Percentiles rank a stretch among this genome's conserved stretches.
Conservation (phyloP, 1,140 invertebrate genomes). For the Cherax destructor region DNA sequence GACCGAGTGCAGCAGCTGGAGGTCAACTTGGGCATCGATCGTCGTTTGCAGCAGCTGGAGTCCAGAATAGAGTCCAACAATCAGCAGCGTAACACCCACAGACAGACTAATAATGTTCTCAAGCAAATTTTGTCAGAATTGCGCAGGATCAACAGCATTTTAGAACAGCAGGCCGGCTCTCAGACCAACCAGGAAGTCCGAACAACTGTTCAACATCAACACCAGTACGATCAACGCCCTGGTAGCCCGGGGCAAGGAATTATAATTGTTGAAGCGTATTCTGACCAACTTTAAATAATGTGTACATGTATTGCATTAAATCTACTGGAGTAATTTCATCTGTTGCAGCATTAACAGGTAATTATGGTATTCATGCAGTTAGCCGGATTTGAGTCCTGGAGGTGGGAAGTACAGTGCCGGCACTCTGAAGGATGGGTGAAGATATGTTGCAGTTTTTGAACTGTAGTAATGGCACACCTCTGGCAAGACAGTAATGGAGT, state of each 20-base stretch:
- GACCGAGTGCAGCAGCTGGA: conserved; percentile 31
- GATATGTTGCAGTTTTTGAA: too few species aligned
- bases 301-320: too few species aligned
- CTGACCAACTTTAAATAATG: conserved; percentile 2
- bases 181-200: not conserved
- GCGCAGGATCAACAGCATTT: conserved; percentile 24
- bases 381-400: too few species aligned
- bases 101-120: conserved; percentile 21
- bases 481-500: too few species aligned
- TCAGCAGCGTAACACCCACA: not conserved
- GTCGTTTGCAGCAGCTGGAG: conserved; percentile 28
- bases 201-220: too few species aligned
- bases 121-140: conserved; percentile 19
- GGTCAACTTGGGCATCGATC: not conserved
- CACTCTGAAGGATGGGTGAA: too few species aligned
- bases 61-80: not conserved
- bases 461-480: too few species aligned
- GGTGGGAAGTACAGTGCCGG: too few species aligned
- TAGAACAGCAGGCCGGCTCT: not conserved
- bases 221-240: not conserved
- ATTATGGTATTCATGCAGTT: too few species aligned
- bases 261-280: conserved; percentile 34
- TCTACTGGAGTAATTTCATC: too few species aligned
- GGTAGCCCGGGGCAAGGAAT: conserved; percentile 33
- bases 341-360: too few species aligned